Evolutionary conservation across 1,140 invertebrate genomes (phyloP).

Genomic region (Heliothis subflexa): DNA sequence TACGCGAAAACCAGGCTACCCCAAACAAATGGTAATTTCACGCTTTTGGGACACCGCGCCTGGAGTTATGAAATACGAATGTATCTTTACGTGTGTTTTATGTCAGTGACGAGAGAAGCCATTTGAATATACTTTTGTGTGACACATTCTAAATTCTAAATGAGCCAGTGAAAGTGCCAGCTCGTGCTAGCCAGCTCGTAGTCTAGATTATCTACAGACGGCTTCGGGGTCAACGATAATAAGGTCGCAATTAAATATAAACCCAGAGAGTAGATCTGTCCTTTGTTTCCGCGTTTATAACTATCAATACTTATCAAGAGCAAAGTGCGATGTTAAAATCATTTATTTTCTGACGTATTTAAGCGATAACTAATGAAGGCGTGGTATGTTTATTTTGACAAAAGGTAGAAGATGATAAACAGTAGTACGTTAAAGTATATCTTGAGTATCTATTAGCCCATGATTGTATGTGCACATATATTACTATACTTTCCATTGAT

Average conservation of each 20-base stretch:
- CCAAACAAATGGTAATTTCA: constrained; percentile 41
- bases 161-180: constrained; percentile 12
- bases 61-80: constrained; percentile 27
- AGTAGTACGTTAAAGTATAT: no score
- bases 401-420: background rate
- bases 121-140: background rate
- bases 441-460: no score
- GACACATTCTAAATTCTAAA: background rate
- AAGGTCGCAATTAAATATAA: background rate
- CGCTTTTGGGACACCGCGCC: constrained; percentile 6
- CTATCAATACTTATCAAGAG: background rate
- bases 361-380: constrained; percentile 1
- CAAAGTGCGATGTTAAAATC: constrained; percentile 23
- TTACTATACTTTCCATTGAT: no score
- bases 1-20: background rate
- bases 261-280: background rate
- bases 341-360: constrained; percentile 10
- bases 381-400: constrained; percentile 7
- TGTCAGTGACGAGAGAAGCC: constrained; percentile 5
- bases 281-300: constrained; percentile 11
- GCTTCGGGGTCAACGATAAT: constrained; percentile 13
- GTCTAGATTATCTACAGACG: constrained; percentile 11
- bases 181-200: background rate
- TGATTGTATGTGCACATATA: no score
- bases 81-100: background rate